Percentiles rank a stretch among this genome's conserved stretches.
Conservation (phyloP, 2,113 vertebrate genomes). For the Poeciliopsis retropinna region DNA sequence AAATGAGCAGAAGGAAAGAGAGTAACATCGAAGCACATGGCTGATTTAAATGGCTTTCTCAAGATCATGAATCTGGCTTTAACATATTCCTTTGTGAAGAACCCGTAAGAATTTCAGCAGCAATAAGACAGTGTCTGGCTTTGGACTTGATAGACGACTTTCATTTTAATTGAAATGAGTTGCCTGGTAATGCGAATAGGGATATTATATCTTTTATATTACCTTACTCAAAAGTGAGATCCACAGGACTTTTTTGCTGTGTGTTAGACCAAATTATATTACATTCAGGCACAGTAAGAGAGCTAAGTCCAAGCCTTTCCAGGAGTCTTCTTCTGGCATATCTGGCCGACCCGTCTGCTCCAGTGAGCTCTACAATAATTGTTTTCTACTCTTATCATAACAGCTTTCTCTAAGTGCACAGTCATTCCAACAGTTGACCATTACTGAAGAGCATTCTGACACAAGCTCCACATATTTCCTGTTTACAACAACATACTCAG, state of each 20-base stretch:
- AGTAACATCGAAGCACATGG: constrained; percentile 26
- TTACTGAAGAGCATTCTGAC: constrained; percentile 26
- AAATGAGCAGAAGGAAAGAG: constrained; percentile 12
- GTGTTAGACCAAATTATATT: constrained; percentile 4
- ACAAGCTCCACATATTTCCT: constrained; percentile 17
- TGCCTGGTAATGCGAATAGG: constrained; percentile 28
- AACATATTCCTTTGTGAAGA: constrained; percentile 34
- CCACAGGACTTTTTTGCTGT: constrained; percentile 16
- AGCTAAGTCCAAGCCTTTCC: constrained; percentile 16
- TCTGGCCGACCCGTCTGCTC: constrained; percentile 14
- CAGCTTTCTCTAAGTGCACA: constrained; percentile 47
- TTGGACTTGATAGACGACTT: constrained; percentile 46
- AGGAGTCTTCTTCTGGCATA: constrained; percentile 8
- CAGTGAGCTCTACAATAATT: constrained; percentile 8
- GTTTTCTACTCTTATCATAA: constrained; percentile 37
- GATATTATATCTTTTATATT: constrained; percentile 30
- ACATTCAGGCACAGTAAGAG: constrained; percentile 30
- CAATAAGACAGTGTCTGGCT: constrained; percentile 20
- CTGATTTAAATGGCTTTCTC: constrained; percentile 36
- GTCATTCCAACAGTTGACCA: constrained; percentile 36
- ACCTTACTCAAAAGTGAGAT: constrained; percentile 16
- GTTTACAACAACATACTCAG: constrained; percentile 12
- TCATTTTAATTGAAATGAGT: constrained; percentile 50
- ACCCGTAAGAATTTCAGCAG: constrained; percentile 23
- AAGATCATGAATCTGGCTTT: constrained; percentile 33